Evolutionary conservation across 2,113 vertebrate genomes (phyloP), one percentile per base, ranked within the genome.

Genomic region (Burhinus oedicnemus): DNA sequence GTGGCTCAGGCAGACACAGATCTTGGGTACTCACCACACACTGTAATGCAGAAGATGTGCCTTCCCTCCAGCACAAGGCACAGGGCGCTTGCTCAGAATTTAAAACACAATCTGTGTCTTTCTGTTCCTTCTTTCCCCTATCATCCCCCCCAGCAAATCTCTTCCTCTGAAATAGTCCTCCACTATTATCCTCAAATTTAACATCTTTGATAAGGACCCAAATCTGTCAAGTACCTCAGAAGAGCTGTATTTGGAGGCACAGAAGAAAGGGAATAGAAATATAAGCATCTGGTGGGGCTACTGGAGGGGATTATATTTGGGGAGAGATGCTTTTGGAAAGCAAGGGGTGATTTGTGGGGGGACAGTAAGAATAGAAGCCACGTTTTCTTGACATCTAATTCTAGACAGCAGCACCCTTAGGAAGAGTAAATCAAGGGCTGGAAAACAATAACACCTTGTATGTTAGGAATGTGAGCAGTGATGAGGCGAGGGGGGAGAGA

Each of bases 361-460:
- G 44, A 60, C 44, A 65, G n/a, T 49, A 49, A 65, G 72, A 68
- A 60, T 44, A n/a, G 68, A 83, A 93, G 26, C 65, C 47, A 72
- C 5, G 0, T 40, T 80, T 90, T 71, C 68, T 45, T 78, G 77
- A 64, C 5, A 0, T 65, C 25, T 36, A 21, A 52, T 71, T 65
- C 32, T 75, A 84, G 83, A 88, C 52, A 91, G 69, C 40, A 85
- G 21, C 47, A 85, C 62, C 64, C 69, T 45, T 23, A 88, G 94
- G 94, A 93, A 55, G 61, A 66, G 69, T 84, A 91, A 93, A 84
- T 87, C 91, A 83, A 49, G 34, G 47, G 8, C 34, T 65, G 61
- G 79, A 55, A 84, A 95, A 89, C 91, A 88, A 77, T 51, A 88
- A 58, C 29, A 85, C 45, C 75, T 68, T 88, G 64, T 93, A 49